Evolutionary conservation across 2,113 vertebrate species (phyloP).

Genomic region (Galemys pyrenaicus): DNA sequence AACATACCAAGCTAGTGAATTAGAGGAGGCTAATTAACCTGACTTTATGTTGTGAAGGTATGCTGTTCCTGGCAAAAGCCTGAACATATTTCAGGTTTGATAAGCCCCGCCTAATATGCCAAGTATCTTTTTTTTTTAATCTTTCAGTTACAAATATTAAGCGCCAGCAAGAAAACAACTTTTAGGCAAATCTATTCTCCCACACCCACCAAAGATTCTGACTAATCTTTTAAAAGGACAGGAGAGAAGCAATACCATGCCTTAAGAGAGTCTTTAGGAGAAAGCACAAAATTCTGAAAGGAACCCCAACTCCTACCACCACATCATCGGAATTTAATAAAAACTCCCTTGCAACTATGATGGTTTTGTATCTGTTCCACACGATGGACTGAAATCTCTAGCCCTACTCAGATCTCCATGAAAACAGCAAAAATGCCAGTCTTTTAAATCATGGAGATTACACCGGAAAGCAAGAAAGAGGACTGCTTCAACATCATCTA

Average conservation of each 20-base stretch:
- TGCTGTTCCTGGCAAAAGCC: background rate
- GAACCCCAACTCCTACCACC: background rate
- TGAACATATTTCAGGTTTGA: constrained; percentile 17
- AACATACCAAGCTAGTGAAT: background rate
- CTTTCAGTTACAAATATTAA: constrained; percentile 47
- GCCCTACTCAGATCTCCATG: background rate
- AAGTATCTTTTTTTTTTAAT: background rate
- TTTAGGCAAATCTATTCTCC: constrained; percentile 17
- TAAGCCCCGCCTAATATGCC: background rate
- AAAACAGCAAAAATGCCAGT: background rate
- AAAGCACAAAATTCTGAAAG: background rate
- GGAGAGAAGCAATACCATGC: background rate
- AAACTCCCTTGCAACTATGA: background rate
- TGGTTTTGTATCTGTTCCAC: background rate
- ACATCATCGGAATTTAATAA: background rate
- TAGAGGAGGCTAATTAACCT: background rate
- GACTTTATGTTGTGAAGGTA: background rate
- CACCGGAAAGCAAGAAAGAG: constrained; percentile 1
- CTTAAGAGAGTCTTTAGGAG: background rate
- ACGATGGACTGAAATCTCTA: background rate
- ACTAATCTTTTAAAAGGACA: constrained; percentile 12
- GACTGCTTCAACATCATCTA: background rate
- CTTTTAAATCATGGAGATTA: background rate
- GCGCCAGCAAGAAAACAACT: background rate
- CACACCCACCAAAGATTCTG: background rate